phyloP scores from a whole-genome alignment of 2,113 vertebrate genomes.

The Epinephelus lanceolatus region DNA sequence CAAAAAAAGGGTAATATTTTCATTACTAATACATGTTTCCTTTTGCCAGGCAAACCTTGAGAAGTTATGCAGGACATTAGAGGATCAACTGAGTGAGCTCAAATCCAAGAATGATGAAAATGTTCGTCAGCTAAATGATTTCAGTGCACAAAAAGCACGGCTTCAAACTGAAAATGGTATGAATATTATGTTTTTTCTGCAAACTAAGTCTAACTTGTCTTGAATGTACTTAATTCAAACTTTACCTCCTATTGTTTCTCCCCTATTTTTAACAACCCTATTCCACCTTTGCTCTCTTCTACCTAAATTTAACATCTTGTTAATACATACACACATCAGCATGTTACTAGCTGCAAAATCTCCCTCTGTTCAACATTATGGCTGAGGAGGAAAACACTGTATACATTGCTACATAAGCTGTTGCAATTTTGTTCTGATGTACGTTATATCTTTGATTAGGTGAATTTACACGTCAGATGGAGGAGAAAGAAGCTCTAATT shows the following conservation, averaged over 20 bases:
- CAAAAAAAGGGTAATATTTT: not conserved
- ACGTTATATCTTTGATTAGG: constrained; percentile 71
- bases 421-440: not conserved
- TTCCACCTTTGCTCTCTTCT: not conserved
- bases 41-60: constrained; percentile 88
- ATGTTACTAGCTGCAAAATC: not conserved
- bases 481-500: constrained; percentile 88
- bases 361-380: not conserved
- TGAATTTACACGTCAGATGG: constrained; percentile 86
- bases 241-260: not conserved
- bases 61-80: constrained; percentile 91
- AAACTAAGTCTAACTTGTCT: not conserved
- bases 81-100: constrained; percentile 92
- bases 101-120: constrained; percentile 92
- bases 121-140: constrained; percentile 88
- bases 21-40: not conserved
- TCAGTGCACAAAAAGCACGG: constrained; percentile 86
- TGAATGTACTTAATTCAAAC: not conserved
- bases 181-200: not conserved
- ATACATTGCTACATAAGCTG: not conserved
- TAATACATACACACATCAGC: not conserved
- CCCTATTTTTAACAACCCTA: not conserved
- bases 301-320: not conserved
- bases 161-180: constrained; percentile 88
- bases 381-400: not conserved